A percentile compares a stretch with the other conserved stretches of the same genome.
These are phyloP conservation scores for Misgurnus mizolepis DNA, from an alignment of 2,113 vertebrate genomes.

Conservation along the genomic window DNA sequence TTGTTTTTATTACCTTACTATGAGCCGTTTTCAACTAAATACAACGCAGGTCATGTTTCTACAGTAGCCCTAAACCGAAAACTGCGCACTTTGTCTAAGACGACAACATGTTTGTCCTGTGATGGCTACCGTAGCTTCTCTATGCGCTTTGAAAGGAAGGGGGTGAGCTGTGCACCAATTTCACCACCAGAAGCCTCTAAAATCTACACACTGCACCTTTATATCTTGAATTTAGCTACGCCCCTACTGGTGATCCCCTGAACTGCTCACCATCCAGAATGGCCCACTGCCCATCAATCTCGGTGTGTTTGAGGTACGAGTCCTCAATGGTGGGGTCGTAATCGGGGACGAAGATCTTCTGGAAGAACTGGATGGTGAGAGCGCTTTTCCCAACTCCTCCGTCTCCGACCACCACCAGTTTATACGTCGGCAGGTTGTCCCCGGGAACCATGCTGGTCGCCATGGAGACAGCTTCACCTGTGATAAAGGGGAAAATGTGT, in stretches of 20 bases:
- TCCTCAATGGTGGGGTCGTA: slow-evolving; percentile 99
- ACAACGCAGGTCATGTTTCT: no score
- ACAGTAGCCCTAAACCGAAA: no score
- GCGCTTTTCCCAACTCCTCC: slow-evolving; percentile 97
- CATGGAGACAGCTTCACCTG: slow-evolving; percentile 83
- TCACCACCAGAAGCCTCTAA: no score
- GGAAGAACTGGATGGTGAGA: slow-evolving; percentile 99
- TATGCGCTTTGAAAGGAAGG: no score
- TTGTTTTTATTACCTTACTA: no score
- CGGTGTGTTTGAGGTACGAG: slow-evolving; percentile 97
- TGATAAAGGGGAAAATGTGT: slow-evolving; percentile 55
- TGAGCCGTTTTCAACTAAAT: no score
- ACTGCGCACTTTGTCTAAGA: no score
- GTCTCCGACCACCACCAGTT: slow-evolving; percentile 97
- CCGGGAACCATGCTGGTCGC: slow-evolving; percentile 95
- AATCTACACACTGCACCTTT: no score
- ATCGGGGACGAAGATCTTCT: slow-evolving; percentile 99
- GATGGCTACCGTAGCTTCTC: no score
- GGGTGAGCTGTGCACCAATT: no score
- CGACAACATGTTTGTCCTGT: no score
- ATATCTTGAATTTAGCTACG: no score
- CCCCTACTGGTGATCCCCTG: not conserved
- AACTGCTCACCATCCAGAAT: slow-evolving; percentile 90
- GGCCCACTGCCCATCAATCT: slow-evolving; percentile 98
- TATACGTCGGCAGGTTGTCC: slow-evolving; percentile 96